Percentiles rank a stretch among this genome's conserved stretches.
phyloP scores from a whole-genome alignment of 2,113 vertebrate species.

The Rousettus leschenaultii region DNA sequence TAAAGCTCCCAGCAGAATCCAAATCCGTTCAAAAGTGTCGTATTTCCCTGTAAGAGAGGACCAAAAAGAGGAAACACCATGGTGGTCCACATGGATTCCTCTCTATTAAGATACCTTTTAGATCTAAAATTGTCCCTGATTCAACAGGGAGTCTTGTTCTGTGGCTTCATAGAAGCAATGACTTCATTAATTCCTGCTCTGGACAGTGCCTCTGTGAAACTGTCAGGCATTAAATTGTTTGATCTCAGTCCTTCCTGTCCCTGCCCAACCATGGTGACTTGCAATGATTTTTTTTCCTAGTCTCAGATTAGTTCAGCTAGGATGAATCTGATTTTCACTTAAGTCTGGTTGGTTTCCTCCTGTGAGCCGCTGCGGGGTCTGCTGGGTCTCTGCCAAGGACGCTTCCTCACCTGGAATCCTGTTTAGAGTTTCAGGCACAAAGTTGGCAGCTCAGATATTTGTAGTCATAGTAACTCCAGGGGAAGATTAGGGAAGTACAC shows the following conservation, averaged over 20 bases:
- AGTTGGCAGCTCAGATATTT: constrained; percentile 66
- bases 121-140: background rate
- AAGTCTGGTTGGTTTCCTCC: constrained; percentile 39
- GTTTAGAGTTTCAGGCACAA: constrained; percentile 59
- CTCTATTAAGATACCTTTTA: background rate
- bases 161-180: background rate
- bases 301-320: constrained; percentile 58
- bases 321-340: constrained; percentile 60
- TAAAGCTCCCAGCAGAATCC: background rate
- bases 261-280: background rate
- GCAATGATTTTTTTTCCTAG: background rate
- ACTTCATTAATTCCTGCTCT: background rate
- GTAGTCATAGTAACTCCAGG: constrained; percentile 67
- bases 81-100: background rate
- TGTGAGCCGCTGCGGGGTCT: constrained; percentile 18
- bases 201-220: background rate
- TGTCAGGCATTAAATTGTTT: background rate
- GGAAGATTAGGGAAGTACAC: background rate
- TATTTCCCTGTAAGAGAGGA: background rate
- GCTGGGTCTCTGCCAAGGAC: constrained; percentile 56
- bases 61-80: background rate
- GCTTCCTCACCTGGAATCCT: constrained; percentile 72
- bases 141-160: background rate
- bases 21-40: background rate
- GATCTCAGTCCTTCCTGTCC: background rate